A percentile compares a stretch with the other conserved stretches of the same genome.
phyloP scores from a whole-genome alignment of 2,113 vertebrate species.

The Paralichthys olivaceus region DNA sequence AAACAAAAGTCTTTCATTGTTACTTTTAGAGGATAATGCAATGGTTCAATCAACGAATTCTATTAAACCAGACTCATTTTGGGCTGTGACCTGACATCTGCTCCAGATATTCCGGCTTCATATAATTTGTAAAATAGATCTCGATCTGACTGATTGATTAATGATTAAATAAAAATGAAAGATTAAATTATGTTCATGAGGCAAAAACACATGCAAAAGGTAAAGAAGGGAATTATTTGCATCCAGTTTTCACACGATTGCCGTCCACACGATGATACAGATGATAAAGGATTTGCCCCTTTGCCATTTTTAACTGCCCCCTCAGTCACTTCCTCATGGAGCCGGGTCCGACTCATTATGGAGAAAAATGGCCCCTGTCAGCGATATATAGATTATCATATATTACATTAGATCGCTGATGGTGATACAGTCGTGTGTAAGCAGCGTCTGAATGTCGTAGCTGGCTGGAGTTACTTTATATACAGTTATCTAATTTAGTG shows the following conservation, averaged over 20 bases:
- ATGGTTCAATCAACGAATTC: not conserved
- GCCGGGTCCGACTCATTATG: not conserved
- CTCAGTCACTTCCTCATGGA: not conserved
- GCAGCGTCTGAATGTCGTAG: not conserved
- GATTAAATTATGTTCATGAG: not conserved
- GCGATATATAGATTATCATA: not conserved
- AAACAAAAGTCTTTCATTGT: not conserved
- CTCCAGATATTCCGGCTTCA: not conserved
- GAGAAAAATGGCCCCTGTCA: slow-evolving; percentile 9
- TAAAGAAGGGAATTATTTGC: not conserved
- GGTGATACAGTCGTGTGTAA: not conserved
- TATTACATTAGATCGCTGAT: not conserved
- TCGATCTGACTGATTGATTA: too few species aligned
- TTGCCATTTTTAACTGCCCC: not conserved
- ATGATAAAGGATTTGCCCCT: not conserved
- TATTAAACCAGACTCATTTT: not conserved
- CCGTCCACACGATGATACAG: not conserved
- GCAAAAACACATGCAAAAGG: not conserved
- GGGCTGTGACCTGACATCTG: too few species aligned
- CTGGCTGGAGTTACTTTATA: not conserved
- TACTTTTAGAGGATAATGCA: not conserved
- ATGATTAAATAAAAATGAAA: too few species aligned
- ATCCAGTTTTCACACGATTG: not conserved
- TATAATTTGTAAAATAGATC: not conserved
- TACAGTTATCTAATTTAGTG: slow-evolving; percentile 5